A percentile compares a stretch with the other conserved stretches of the same genome.
Evolutionary conservation across 2,797 vertebrate genomes (phyloP).

Genomic region (Alfaro cultratus): DNA sequence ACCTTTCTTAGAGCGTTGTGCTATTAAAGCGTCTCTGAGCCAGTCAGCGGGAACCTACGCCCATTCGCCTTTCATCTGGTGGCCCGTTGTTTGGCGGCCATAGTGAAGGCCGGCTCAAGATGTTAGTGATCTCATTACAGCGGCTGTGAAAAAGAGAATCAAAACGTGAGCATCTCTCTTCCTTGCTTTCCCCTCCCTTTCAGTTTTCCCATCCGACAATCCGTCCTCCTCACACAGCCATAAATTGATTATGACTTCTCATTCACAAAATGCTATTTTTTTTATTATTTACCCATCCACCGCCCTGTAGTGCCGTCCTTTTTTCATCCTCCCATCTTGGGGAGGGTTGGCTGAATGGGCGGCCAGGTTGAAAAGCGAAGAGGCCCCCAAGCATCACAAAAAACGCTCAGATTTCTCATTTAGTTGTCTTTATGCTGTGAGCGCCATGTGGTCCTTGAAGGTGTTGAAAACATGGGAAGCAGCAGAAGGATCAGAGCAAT

Average conservation of each 20-base stretch:
- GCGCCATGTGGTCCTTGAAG: slow-evolving; percentile 99
- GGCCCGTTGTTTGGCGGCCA: slow-evolving; percentile 86
- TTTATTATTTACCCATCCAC: slow-evolving; percentile 58
- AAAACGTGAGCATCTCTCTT: slow-evolving; percentile 58
- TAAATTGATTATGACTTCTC: slow-evolving; percentile 67
- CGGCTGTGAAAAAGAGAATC: slow-evolving; percentile 65
- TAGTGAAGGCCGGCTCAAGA: slow-evolving; percentile 75
- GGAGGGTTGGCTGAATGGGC: slow-evolving; percentile 89
- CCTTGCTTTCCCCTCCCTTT: slow-evolving; percentile 42
- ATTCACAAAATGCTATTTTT: slow-evolving; percentile 49
- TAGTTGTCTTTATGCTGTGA: slow-evolving; percentile 99
- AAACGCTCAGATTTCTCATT: slow-evolving; percentile 99
- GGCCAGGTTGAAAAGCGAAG: slow-evolving; percentile 92
- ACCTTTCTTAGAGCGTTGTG: slow-evolving; percentile 87
- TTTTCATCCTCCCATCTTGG: slow-evolving; percentile 87
- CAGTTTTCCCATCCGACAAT: slow-evolving; percentile 23
- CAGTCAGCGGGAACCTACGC: slow-evolving; percentile 89
- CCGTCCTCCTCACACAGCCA: slow-evolving; percentile 37
- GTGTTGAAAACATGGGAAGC: slow-evolving; percentile 98
- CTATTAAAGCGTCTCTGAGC: slow-evolving; percentile 95
- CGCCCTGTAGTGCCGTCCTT: slow-evolving; percentile 78
- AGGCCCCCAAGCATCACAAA: slow-evolving; percentile 79
- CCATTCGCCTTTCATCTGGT: slow-evolving; percentile 95
- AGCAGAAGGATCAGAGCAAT: slow-evolving; percentile 96
- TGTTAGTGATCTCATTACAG: slow-evolving; percentile 96